Evolutionary conservation across 2,113 vertebrate species (phyloP).

Genomic region (Leucosticte australis): DNA sequence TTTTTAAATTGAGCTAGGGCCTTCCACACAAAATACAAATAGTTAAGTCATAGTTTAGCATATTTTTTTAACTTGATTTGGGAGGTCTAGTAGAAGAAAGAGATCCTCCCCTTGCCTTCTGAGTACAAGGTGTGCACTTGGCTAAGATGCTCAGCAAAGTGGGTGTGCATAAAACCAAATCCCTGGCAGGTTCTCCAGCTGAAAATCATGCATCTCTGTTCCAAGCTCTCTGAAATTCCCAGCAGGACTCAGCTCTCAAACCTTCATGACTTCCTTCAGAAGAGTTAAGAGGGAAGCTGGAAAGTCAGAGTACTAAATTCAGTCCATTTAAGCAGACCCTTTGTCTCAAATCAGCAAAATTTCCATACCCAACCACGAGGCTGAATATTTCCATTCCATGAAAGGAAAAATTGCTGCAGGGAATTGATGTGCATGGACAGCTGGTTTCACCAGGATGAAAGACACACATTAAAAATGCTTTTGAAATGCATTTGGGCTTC

Average conservation of each 20-base stretch:
- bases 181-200: background rate
- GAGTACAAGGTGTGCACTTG: background rate
- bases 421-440: constrained; percentile 42
- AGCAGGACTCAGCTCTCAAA: background rate
- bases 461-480: constrained; percentile 49
- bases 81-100: background rate
- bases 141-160: background rate
- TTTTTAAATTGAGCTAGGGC: background rate
- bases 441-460: constrained; percentile 41
- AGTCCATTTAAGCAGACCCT: background rate
- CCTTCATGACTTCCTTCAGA: background rate
- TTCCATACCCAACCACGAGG: background rate
- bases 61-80: background rate
- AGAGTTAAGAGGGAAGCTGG: background rate
- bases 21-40: background rate
- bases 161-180: background rate
- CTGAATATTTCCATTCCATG: constrained; percentile 12
- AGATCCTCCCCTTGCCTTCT: background rate
- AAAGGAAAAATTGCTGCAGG: constrained; percentile 15
- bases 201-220: background rate
- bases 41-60: background rate
- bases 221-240: background rate
- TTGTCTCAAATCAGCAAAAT: constrained; percentile 20
- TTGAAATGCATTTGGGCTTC: constrained; percentile 32
- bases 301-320: background rate